Evolutionary conservation across 2,888 invertebrate genomes (phyloP).

Genomic region (Cheilosia grossa): DNA sequence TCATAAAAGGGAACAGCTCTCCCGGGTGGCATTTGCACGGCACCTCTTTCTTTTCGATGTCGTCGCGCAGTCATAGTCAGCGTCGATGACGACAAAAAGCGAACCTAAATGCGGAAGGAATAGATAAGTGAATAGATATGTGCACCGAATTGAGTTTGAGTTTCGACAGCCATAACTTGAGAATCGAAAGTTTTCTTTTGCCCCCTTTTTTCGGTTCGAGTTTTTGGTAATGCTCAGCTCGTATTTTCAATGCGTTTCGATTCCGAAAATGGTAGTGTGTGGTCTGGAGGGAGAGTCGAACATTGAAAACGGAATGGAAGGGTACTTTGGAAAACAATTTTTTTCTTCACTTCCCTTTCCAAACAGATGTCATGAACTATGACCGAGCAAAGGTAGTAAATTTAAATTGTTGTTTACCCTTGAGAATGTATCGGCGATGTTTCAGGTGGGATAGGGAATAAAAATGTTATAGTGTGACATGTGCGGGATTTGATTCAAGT

Average conservation of each 20-base stretch:
- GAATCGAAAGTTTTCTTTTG: conserved; percentile 64
- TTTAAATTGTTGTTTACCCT: conserved; percentile 73
- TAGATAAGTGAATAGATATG: conserved; percentile 72
- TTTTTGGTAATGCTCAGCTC: conserved; percentile 33
- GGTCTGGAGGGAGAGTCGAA: conserved; percentile 42
- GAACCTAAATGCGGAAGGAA: conserved; percentile 69
- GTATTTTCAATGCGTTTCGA: conserved; percentile 55
- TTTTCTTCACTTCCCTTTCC: conserved; percentile 26
- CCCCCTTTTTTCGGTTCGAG: conserved; percentile 9
- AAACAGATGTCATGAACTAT: conserved; percentile 73
- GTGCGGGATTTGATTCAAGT: conserved; percentile 54
- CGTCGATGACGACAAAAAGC: conserved; percentile 55
- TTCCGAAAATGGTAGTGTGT: conserved; percentile 54
- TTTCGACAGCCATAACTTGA: conserved; percentile 73
- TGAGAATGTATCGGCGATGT: conserved; percentile 39
- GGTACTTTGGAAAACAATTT: conserved; percentile 66
- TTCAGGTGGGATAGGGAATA: conserved; percentile 18
- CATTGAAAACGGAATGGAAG: conserved; percentile 48
- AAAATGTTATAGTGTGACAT: conserved; percentile 22
- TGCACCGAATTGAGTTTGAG: conserved; percentile 66
- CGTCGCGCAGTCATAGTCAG: conserved; percentile 11
- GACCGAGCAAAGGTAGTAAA: conserved; percentile 72
- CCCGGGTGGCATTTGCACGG: conserved; percentile 69
- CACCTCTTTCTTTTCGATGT: conserved; percentile 48
- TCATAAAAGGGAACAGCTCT: conserved; percentile 73